These are phyloP conservation scores for Prorops nasuta DNA, from an alignment of 1,140 invertebrate genomes.

Conservation along the genomic window DNA sequence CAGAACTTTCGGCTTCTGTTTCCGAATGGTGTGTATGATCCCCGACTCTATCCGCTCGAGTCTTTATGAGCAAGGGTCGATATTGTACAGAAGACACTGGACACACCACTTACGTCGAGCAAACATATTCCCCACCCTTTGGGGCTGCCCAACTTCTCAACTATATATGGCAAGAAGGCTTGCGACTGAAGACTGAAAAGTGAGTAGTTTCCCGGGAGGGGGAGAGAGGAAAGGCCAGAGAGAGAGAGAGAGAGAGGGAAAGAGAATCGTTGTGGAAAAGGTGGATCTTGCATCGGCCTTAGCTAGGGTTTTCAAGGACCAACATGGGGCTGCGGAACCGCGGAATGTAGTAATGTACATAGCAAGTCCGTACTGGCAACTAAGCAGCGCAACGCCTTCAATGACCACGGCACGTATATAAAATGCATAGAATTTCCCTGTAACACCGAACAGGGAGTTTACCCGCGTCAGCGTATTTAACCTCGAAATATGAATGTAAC, in stretches of 20 bases:
- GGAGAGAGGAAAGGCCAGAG: slow-evolving; percentile 20
- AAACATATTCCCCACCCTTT: slow-evolving; percentile 37
- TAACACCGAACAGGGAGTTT: slow-evolving; percentile 41
- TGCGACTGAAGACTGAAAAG: no score
- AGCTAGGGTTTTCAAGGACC: no score
- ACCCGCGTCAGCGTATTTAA: slow-evolving; percentile 41
- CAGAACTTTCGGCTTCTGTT: slow-evolving; percentile 21
- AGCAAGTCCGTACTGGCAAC: slow-evolving; percentile 36
- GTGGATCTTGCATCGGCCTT: no score
- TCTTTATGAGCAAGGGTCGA: slow-evolving; percentile 19
- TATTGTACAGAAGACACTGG: slow-evolving; percentile 34
- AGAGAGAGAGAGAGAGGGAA: slow-evolving; percentile 16
- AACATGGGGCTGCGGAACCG: slow-evolving; percentile 33
- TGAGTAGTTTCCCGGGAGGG: no score
- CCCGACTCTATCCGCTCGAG: slow-evolving; percentile 18
- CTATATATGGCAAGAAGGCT: slow-evolving; percentile 15
- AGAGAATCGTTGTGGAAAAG: slow-evolving; percentile 13
- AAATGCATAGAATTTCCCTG: slow-evolving; percentile 54
- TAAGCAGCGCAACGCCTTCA: slow-evolving; percentile 32
- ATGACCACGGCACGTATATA: slow-evolving; percentile 47
- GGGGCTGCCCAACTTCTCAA: slow-evolving; percentile 14
- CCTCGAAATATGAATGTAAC: slow-evolving; percentile 47
- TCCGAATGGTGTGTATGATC: slow-evolving; percentile 32
- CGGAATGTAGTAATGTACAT: no score
- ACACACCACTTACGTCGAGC: slow-evolving; percentile 48